phyloP scores from a whole-genome alignment of 2,888 invertebrate species.

The Unio pictorum region DNA sequence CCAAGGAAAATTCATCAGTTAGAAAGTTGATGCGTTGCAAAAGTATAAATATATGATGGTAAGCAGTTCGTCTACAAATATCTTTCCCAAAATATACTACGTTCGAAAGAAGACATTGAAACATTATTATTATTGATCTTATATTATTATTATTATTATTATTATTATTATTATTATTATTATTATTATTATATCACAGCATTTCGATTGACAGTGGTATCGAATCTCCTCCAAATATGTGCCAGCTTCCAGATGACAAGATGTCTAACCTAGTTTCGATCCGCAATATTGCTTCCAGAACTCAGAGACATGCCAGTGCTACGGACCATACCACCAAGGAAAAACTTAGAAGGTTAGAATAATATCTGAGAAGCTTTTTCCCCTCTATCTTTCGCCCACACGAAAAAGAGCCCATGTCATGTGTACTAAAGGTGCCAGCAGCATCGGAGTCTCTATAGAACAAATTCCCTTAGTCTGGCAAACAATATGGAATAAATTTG shows the following conservation, averaged over 20 bases:
- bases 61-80: too few relatives aligned
- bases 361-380: not conserved
- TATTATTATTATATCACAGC: conserved; percentile 11
- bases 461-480: too few relatives aligned
- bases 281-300: conserved; percentile 5
- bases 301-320: conserved; percentile 8
- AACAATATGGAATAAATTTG: too few relatives aligned
- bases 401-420: not conserved
- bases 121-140: too few relatives aligned
- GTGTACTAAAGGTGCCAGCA: not conserved
- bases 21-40: too few relatives aligned
- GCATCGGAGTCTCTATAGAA: too few relatives aligned
- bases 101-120: too few relatives aligned
- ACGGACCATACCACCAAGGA: conserved; percentile 62
- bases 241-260: conserved; percentile 6
- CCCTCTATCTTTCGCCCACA: not conserved
- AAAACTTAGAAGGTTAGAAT: conserved; percentile 51
- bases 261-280: not conserved
- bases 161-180: too few relatives aligned
- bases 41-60: too few relatives aligned
- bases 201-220: conserved; percentile 43
- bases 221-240: conserved; percentile 25
- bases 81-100: too few relatives aligned
- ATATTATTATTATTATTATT: too few relatives aligned
- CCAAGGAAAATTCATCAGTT: too few relatives aligned